Evolutionary conservation across 1,140 invertebrate genomes (phyloP).

Genomic region (Bombus soroeensis): DNA sequence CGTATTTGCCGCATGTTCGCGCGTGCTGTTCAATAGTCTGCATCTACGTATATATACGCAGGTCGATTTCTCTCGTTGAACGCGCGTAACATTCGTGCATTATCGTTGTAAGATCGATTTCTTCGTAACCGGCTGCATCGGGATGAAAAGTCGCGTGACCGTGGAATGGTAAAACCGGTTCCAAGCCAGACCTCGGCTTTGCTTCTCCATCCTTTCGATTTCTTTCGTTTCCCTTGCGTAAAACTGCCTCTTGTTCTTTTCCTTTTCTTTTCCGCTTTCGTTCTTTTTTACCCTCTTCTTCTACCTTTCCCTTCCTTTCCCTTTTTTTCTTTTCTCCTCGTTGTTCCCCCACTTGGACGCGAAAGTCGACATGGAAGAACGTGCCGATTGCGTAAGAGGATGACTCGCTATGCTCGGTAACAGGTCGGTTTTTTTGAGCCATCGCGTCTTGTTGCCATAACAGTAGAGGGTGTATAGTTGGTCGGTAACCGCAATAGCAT

Average conservation of each 20-base stretch:
- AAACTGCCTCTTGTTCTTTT: neutral
- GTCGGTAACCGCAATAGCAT: neutral
- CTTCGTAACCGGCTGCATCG: slow-evolving; percentile 40
- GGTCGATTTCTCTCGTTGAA: slow-evolving; percentile 25
- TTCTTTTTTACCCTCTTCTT: neutral
- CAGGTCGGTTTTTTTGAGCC: neutral
- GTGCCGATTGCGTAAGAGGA: neutral
- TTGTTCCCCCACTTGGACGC: neutral
- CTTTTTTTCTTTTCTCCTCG: neutral
- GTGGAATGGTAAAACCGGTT: slow-evolving; percentile 53
- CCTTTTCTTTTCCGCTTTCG: neutral
- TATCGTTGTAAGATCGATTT: slow-evolving; percentile 50
- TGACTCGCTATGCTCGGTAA: neutral
- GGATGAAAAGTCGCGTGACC: slow-evolving; percentile 51
- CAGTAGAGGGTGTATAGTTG: neutral
- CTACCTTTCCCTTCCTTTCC: neutral
- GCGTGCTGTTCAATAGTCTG: no score
- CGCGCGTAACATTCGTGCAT: slow-evolving; percentile 34
- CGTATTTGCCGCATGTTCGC: no score
- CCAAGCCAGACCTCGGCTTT: slow-evolving; percentile 25
- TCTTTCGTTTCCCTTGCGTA: slow-evolving; percentile 26
- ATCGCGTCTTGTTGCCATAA: neutral
- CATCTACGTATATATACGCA: neutral
- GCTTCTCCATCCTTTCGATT: slow-evolving; percentile 43
- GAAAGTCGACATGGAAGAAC: slow-evolving; percentile 1